A percentile compares a stretch with the other conserved stretches of the same genome.
Evolutionary conservation across 2,888 invertebrate species (phyloP).

Genomic region (Caenorhabditis uteleia): DNA sequence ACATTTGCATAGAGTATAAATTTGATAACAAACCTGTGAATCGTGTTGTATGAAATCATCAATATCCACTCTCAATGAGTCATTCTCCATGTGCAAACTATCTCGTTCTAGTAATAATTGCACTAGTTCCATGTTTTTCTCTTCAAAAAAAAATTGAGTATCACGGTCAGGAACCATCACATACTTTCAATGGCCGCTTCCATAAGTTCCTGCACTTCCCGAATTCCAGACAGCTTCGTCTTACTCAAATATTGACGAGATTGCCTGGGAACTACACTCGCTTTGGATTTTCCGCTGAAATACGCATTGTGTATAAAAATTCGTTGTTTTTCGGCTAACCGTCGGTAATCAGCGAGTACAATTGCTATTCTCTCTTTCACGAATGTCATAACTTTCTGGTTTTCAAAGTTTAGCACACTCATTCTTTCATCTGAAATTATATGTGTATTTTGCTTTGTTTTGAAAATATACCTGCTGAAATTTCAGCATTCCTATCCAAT

Average conservation of each 20-base stretch:
- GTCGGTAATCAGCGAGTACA: constrained; percentile 78
- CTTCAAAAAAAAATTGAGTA: constrained; percentile 69
- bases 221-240: constrained; percentile 28
- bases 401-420: constrained; percentile 84
- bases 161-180: constrained; percentile 1
- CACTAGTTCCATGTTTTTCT: constrained; percentile 87
- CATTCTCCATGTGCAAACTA: constrained; percentile 95
- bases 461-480: not conserved
- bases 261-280: constrained; percentile 47
- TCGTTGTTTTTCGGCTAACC: constrained; percentile 26
- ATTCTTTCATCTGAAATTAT: constrained; percentile 77
- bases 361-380: constrained; percentile 89
- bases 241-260: constrained; percentile 47
- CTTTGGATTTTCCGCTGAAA: constrained; percentile 63
- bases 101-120: constrained; percentile 88
- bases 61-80: constrained; percentile 94
- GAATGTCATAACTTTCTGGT: constrained; percentile 84
- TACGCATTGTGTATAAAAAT: not conserved
- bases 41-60: constrained; percentile 82
- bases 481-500: constrained; percentile 5
- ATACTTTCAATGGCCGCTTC: constrained; percentile 43
- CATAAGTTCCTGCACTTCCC: constrained; percentile 21
- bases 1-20: not conserved
- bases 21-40: constrained; percentile 23
- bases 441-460: not conserved